Percentiles rank a stretch among this genome's conserved stretches.
These are phyloP conservation scores for Rhinolophus sinicus DNA, from an alignment of 2,113 vertebrate species.

Conservation along the genomic window DNA sequence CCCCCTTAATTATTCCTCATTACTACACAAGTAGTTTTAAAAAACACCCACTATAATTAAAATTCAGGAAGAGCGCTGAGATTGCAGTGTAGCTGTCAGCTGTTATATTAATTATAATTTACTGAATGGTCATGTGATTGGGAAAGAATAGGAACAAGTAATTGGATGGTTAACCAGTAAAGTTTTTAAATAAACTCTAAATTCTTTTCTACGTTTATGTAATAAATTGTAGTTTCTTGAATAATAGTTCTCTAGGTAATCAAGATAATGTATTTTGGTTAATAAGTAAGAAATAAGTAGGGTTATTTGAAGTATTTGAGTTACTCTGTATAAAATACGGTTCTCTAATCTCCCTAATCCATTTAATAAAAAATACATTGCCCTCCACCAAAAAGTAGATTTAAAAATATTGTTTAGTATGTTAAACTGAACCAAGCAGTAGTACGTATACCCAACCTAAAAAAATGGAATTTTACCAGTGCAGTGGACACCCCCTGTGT, in stretches of 20 bases:
- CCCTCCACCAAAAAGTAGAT: conserved; percentile 9
- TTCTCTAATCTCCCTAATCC: not conserved
- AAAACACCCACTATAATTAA: conserved; percentile 37
- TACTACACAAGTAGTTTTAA: conserved; percentile 38
- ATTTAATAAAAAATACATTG: conserved; percentile 17
- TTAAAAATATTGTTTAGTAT: not conserved
- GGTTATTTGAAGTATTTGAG: not conserved
- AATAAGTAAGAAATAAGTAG: conserved; percentile 16
- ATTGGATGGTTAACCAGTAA: conserved; percentile 20
- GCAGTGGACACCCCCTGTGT: not conserved
- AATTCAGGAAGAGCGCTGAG: conserved; percentile 7
- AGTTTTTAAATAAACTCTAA: conserved; percentile 11
- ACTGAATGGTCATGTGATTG: not conserved
- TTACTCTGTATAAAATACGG: conserved; percentile 1
- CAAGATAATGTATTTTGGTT: conserved; percentile 25
- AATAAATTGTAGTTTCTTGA: conserved; percentile 36
- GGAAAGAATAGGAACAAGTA: not conserved
- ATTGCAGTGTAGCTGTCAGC: not conserved
- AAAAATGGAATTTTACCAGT: not conserved
- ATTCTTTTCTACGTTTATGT: not conserved
- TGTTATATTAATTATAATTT: conserved; percentile 39
- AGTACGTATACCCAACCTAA: not conserved
- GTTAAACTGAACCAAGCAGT: conserved; percentile 6
- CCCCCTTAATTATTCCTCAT: conserved; percentile 32
- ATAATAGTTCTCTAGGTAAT: conserved; percentile 4